Evolutionary conservation across 2,113 vertebrate species (phyloP).

Genomic region (Oreochromis niloticus): DNA sequence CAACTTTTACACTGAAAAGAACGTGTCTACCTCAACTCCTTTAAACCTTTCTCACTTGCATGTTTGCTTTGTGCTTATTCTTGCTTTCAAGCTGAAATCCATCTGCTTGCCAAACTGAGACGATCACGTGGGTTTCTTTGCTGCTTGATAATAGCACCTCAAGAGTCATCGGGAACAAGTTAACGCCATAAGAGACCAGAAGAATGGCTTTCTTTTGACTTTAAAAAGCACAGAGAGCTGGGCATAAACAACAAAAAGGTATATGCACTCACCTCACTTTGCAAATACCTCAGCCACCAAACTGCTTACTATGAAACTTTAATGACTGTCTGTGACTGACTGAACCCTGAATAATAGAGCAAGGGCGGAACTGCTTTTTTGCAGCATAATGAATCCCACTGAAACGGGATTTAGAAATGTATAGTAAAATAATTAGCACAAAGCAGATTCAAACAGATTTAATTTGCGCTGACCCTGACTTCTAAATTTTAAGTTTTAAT

Average conservation of each 20-base stretch:
- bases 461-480: neutral
- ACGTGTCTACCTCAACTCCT: neutral
- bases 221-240: neutral
- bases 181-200: neutral
- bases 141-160: neutral
- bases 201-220: neutral
- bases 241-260: conserved; percentile 33
- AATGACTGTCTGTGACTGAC: conserved; percentile 72
- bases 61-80: neutral
- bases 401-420: conserved; percentile 37
- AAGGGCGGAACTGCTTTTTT: conserved; percentile 45
- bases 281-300: conserved; percentile 58
- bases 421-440: conserved; percentile 21
- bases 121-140: neutral
- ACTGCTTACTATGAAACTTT: conserved; percentile 71
- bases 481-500: conserved; percentile 21
- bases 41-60: neutral
- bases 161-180: neutral
- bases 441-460: neutral
- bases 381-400: conserved; percentile 57
- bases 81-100: neutral
- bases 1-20: neutral
- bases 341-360: conserved; percentile 68
- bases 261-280: conserved; percentile 55
- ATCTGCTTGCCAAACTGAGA: neutral